phyloP scores from a whole-genome alignment of 2,888 invertebrate genomes.

The Apoda limacodes region DNA sequence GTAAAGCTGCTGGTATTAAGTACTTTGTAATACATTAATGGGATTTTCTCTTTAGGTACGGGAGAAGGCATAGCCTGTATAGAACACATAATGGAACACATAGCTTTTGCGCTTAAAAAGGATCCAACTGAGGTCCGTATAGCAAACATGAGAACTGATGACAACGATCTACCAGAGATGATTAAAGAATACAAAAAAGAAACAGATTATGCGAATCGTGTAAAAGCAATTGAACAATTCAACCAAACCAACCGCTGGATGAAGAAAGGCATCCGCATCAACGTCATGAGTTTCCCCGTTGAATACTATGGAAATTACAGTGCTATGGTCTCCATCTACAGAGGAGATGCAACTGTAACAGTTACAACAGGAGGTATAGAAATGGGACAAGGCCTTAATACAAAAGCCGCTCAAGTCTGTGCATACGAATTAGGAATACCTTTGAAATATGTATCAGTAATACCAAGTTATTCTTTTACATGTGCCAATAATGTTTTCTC shows the following conservation, averaged over 20 bases:
- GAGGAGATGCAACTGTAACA: constrained; percentile 76
- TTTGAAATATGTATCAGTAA: constrained; percentile 68
- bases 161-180: constrained; percentile 58
- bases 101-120: constrained; percentile 64
- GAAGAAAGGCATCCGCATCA: constrained; percentile 75
- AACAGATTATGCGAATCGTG: constrained; percentile 63
- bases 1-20: no score
- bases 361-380: constrained; percentile 78
- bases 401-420: constrained; percentile 82
- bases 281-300: constrained; percentile 75
- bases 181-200: constrained; percentile 53
- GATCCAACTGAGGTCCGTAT: constrained; percentile 71
- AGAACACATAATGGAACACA: constrained; percentile 78
- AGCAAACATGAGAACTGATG: constrained; percentile 60
- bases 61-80: constrained; percentile 70
- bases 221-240: constrained; percentile 61
- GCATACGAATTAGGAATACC: constrained; percentile 79
- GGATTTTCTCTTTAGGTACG: constrained; percentile 41
- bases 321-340: constrained; percentile 74
- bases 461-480: constrained; percentile 69
- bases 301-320: constrained; percentile 65
- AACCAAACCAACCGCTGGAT: constrained; percentile 79
- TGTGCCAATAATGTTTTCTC: constrained; percentile 73
- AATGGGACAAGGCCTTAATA: constrained; percentile 85
- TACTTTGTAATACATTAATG: no score